phyloP scores from a whole-genome alignment of 2,113 vertebrate genomes.

The Kryptolebias marmoratus region DNA sequence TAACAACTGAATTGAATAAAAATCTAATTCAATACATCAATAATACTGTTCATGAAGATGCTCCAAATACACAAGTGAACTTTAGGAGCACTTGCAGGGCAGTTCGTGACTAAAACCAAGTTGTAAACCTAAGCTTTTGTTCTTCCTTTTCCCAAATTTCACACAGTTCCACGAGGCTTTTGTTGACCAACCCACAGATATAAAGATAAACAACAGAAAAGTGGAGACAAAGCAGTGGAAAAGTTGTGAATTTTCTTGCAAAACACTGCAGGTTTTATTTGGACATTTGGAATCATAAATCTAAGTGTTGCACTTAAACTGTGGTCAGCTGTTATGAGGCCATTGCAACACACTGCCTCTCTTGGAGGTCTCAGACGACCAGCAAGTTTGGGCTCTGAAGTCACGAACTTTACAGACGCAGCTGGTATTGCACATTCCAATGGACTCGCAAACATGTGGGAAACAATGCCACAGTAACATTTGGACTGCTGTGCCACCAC shows the following conservation, averaged over 20 bases:
- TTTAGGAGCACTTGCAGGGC: no score
- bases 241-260: background rate
- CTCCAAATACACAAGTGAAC: no score
- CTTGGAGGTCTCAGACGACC: slow-evolving; percentile 46
- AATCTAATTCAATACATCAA: no score
- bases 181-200: no score
- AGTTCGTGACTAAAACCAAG: no score
- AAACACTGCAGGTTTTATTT: slow-evolving; percentile 16
- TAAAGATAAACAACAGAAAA: no score
- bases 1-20: no score
- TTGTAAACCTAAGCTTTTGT: no score
- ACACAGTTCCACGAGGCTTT: no score
- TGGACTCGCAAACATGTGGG: slow-evolving; percentile 43
- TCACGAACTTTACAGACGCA: slow-evolving; percentile 32
- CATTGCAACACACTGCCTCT: slow-evolving; percentile 38
- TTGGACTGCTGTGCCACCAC: slow-evolving; percentile 44
- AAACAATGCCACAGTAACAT: slow-evolving; percentile 55
- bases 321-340: slow-evolving; percentile 38
- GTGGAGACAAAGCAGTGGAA: no score
- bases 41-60: no score
- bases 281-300: slow-evolving; percentile 34
- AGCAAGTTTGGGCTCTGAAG: slow-evolving; percentile 22
- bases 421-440: slow-evolving; percentile 38
- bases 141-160: no score
- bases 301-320: slow-evolving; percentile 20